phyloP scores from a whole-genome alignment of 2,113 vertebrate species.

The Trogon melanurus region DNA sequence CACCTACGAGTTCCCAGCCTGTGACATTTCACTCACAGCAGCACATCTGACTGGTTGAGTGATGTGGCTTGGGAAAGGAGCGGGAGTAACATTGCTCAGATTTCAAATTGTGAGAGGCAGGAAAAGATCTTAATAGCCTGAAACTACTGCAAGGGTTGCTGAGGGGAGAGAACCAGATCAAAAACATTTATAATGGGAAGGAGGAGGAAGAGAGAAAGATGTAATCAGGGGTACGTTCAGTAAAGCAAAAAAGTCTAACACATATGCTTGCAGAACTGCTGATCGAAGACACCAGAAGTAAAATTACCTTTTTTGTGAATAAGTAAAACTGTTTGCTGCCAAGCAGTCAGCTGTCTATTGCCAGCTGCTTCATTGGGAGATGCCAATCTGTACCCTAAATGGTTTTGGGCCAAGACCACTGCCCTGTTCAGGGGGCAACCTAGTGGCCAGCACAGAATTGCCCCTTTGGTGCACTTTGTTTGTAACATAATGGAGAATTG shows the following conservation, averaged over 20 bases:
- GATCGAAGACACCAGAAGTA: not conserved
- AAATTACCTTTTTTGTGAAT: not conserved
- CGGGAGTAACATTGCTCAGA: not conserved
- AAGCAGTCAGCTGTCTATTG: not conserved
- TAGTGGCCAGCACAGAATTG: not conserved
- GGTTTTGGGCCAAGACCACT: not conserved
- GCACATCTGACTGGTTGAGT: not conserved
- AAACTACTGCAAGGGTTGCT: not conserved
- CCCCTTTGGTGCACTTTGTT: constrained; percentile 35
- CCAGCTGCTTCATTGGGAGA: not conserved
- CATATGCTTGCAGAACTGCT: not conserved
- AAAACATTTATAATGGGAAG: not conserved
- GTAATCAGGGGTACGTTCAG: not conserved
- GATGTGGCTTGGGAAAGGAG: not conserved
- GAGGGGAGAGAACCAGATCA: accelerated
- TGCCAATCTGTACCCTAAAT: not conserved
- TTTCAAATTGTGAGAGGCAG: not conserved
- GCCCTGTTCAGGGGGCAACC: not conserved
- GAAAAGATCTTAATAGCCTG: not conserved
- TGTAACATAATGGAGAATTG: constrained; percentile 53
- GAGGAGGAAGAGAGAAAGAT: not conserved
- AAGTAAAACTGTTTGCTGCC: not conserved
- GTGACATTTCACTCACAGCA: not conserved
- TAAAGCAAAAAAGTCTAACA: not conserved
- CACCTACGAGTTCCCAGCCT: not conserved